Evolutionary conservation across 1,140 invertebrate genomes (phyloP).

Genomic region (Drosophila athabasca): DNA sequence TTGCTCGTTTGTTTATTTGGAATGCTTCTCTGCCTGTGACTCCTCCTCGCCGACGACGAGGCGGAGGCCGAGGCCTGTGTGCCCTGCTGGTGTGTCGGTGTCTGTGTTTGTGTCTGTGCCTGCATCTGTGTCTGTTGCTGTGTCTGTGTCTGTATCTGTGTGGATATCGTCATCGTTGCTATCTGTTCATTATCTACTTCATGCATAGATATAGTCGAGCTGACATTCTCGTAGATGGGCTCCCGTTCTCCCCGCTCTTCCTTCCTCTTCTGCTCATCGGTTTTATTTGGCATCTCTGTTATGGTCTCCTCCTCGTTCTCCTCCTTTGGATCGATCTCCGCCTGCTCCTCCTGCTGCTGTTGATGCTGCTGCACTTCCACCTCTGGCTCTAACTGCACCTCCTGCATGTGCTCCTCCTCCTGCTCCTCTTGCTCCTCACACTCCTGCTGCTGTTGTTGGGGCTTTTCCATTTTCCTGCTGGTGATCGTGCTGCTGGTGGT

Average conservation of each 20-base stretch:
- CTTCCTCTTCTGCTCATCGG: constrained; percentile 62
- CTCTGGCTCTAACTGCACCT: constrained; percentile 17
- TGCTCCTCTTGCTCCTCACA: constrained; percentile 2
- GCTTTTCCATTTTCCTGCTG: constrained; percentile 42
- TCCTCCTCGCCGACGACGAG: constrained; percentile 39
- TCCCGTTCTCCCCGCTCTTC: constrained; percentile 56
- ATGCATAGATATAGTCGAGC: constrained; percentile 73
- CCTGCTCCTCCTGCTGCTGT: constrained; percentile 17
- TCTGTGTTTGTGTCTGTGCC: constrained; percentile 4
- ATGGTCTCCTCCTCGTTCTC: constrained; percentile 9
- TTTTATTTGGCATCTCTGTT: constrained; percentile 71
- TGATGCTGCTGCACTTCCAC: constrained; percentile 17
- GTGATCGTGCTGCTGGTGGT: constrained; percentile 37
- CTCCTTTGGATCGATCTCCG: not conserved
- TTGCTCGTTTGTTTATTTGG: constrained; percentile 70
- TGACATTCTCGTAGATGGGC: constrained; percentile 83
- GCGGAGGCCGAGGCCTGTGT: not conserved
- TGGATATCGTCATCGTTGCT: constrained; percentile 59
- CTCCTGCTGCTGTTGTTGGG: constrained; percentile 26
- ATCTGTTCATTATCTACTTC: constrained; percentile 73
- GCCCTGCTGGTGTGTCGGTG: not conserved
- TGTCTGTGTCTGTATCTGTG: constrained; percentile 28
- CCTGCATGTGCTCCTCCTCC: not conserved
- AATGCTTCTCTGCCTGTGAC: constrained; percentile 64
- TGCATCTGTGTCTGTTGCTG: constrained; percentile 9